Evolutionary conservation across 2,888 invertebrate species (phyloP).

Genomic region (Polyommatus iphigenia): DNA sequence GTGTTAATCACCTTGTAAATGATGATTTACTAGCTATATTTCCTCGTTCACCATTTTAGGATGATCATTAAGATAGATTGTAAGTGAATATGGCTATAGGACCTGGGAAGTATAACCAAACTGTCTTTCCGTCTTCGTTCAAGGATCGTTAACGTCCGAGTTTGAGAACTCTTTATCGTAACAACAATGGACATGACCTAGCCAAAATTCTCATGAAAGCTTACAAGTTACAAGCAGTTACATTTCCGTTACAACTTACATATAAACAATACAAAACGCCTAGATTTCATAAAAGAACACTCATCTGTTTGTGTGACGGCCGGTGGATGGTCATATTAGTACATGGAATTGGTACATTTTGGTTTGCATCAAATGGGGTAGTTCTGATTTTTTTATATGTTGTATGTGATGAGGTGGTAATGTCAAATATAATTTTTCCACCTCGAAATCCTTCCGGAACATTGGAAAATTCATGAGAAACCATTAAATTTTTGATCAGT

Average conservation of each 20-base stretch:
- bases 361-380: too few relatives aligned
- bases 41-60: constrained; percentile 41
- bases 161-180: constrained; percentile 16
- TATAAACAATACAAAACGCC: neutral
- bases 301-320: neutral
- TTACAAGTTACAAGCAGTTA: neutral
- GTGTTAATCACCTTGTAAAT: constrained; percentile 40
- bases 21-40: constrained; percentile 36
- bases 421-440: too few relatives aligned
- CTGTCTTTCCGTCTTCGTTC: neutral
- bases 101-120: constrained; percentile 10
- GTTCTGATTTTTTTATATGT: too few relatives aligned
- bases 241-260: constrained; percentile 2
- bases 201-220: constrained; percentile 17
- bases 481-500: too few relatives aligned
- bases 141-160: constrained; percentile 13
- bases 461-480: too few relatives aligned
- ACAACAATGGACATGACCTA: constrained; percentile 9
- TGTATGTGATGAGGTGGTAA: too few relatives aligned
- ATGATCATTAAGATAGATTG: constrained; percentile 26
- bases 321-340: too few relatives aligned
- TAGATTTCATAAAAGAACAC: neutral
- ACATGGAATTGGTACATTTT: too few relatives aligned
- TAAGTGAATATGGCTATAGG: constrained; percentile 8
- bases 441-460: too few relatives aligned